phyloP scores from a whole-genome alignment of 2,888 invertebrate species.

The Drosophila histrio region DNA sequence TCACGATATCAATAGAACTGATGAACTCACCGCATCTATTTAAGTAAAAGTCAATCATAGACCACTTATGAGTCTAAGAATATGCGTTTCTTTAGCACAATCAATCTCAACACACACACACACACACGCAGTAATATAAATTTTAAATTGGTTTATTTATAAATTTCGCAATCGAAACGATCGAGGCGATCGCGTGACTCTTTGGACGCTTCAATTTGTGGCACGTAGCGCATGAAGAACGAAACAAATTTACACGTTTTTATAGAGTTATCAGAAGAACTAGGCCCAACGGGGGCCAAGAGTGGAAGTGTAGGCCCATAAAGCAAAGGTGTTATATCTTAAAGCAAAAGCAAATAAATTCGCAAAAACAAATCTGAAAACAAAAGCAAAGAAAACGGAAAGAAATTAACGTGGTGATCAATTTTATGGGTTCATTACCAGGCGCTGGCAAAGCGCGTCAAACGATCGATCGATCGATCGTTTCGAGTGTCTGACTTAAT shows the following conservation, averaged over 20 bases:
- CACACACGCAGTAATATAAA: slow-evolving; percentile 1
- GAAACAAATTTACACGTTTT: slow-evolving; percentile 16
- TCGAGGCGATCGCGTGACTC: slow-evolving; percentile 62
- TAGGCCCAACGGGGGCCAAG: background rate
- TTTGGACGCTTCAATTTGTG: slow-evolving; percentile 54
- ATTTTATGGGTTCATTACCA: slow-evolving; percentile 79
- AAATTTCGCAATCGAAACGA: slow-evolving; percentile 13
- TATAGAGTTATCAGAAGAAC: slow-evolving; percentile 23
- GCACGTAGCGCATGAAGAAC: slow-evolving; percentile 2
- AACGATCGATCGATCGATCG: slow-evolving; percentile 62
- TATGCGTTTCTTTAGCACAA: background rate
- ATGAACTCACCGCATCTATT: slow-evolving; percentile 7
- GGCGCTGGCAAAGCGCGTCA: slow-evolving; percentile 40
- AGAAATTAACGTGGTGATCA: slow-evolving; percentile 75
- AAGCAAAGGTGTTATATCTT: slow-evolving; percentile 64
- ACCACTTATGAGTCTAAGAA: slow-evolving; percentile 10
- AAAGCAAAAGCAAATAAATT: slow-evolving; percentile 46
- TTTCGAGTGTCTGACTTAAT: slow-evolving; percentile 63
- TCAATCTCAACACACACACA: slow-evolving; percentile 6
- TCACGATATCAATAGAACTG: background rate
- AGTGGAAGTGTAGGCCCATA: slow-evolving; percentile 37
- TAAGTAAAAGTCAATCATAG: slow-evolving; percentile 7
- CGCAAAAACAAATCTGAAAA: background rate
- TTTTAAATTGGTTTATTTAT: slow-evolving; percentile 34
- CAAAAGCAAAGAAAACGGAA: background rate